phyloP scores from a whole-genome alignment of 2,113 vertebrate genomes.

The Coregonus clupeaformis region DNA sequence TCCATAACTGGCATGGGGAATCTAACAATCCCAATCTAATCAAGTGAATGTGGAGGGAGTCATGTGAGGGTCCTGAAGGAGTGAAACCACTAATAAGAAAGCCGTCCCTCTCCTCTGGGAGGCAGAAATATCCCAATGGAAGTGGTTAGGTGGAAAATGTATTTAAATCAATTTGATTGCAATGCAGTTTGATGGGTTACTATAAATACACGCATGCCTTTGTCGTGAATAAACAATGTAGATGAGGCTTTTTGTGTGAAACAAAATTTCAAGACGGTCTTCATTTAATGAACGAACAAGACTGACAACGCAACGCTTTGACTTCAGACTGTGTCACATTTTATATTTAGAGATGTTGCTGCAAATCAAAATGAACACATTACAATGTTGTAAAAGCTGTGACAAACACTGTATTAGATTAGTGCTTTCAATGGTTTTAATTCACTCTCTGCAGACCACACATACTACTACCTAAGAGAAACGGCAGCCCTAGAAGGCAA shows the following conservation, averaged over 20 bases:
- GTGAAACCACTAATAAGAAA: slow-evolving; percentile 39
- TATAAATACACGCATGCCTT: not conserved
- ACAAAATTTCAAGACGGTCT: not conserved
- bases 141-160: slow-evolving; percentile 9
- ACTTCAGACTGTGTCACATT: too few species aligned
- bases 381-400: not conserved
- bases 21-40: too few species aligned
- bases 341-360: too few species aligned
- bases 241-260: not conserved
- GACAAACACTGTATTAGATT: not conserved
- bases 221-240: not conserved
- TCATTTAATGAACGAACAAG: too few species aligned
- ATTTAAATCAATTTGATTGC: slow-evolving; percentile 21
- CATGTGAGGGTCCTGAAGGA: slow-evolving; percentile 53
- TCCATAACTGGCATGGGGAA: not conserved
- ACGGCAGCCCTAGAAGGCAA: not conserved
- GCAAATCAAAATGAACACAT: not conserved
- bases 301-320: too few species aligned
- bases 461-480: not conserved
- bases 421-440: not conserved
- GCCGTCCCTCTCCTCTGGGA: slow-evolving; percentile 17
- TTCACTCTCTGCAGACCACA: not conserved
- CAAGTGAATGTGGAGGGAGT: slow-evolving; percentile 4
- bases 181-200: slow-evolving; percentile 12
- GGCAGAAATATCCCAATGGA: slow-evolving; percentile 18